phyloP scores from a whole-genome alignment of 2,888 invertebrate genomes.

The Eilema depressum region DNA sequence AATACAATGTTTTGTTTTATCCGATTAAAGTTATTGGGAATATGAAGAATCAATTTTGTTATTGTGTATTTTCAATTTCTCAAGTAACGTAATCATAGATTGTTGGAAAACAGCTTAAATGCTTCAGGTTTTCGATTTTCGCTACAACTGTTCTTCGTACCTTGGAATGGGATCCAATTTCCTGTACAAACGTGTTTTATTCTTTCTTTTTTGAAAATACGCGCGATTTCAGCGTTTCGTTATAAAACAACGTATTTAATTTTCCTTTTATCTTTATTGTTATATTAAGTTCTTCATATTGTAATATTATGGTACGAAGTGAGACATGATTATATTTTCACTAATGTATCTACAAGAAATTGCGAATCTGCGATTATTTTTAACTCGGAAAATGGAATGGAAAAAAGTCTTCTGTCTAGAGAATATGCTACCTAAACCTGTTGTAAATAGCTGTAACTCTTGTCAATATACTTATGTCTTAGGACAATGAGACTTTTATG shows the following conservation, averaged over 20 bases:
- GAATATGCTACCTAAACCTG: neutral
- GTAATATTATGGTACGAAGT: neutral
- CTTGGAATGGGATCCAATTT: conserved; percentile 69
- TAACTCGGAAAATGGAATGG: too few species aligned
- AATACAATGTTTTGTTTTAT: neutral
- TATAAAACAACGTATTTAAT: conserved; percentile 23
- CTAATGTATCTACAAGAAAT: neutral
- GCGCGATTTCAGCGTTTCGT: conserved; percentile 25
- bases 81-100: conserved; percentile 17
- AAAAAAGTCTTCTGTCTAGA: too few species aligned
- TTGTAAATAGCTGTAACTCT: too few species aligned
- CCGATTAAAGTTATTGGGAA: neutral
- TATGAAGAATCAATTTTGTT: neutral
- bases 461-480: too few species aligned
- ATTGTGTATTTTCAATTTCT: conserved; percentile 20
- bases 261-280: conserved; percentile 26
- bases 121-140: conserved; percentile 64
- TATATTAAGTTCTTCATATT: neutral
- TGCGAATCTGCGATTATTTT: neutral
- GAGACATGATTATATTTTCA: neutral
- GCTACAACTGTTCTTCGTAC: conserved; percentile 60
- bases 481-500: too few species aligned
- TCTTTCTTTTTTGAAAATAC: conserved; percentile 57
- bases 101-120: conserved; percentile 23
- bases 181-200: conserved; percentile 63